Base-by-base conservation (phyloP, 2,888 invertebrate genomes). In the Parnassius smintheus region DNA sequence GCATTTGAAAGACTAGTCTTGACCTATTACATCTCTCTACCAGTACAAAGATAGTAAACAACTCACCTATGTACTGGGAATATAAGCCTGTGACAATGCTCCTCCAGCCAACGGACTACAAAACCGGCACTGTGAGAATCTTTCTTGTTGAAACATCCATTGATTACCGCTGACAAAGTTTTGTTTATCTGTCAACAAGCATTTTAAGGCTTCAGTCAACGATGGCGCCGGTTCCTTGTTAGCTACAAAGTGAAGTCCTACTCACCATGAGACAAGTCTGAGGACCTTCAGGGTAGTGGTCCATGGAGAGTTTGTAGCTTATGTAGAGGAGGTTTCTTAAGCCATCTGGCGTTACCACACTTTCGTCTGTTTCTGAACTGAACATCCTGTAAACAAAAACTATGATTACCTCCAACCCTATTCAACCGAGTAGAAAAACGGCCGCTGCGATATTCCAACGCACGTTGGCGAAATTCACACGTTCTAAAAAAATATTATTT, bases 81-180 rank as follows among this genome's bases (percentile, higher is more conserved):
- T 51, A 97, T 92, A 51, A 97, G 90, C 52, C 96, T 92, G 50
- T 96, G 96, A 65, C 96, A 95, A 86, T 97, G 95, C 68, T 95
- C 94, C 74, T 94, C 94, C 35, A 97, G 92, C 97, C 97, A 97
- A 78, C 96, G 96, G 59, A 94, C 94, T 64, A 97, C 95, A 79
- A 94, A 97, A 65, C 95, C 95, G 25, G 94, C 90, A 58, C 96
- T 96, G 70, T 97, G 93, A 56, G 92, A 91, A 65, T 94, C 94
- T 82, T 96, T 96, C 42, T 94, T 94, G 81, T 96, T 96, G 88
- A 96, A 97, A 79, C 97, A 97, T 18, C 96, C 95, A 71, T 94
- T 93, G 58, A 95, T 93, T 46, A 96, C 95, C 2, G 96, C 93
- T 56, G 94, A 89, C 58, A 97, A 86, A 1, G 96, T 96, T 70